Percentiles rank a stretch among this genome's conserved stretches.
Evolutionary conservation across 2,888 invertebrate species (phyloP).

Genomic region (Hirtodrosophila cameraria): DNA sequence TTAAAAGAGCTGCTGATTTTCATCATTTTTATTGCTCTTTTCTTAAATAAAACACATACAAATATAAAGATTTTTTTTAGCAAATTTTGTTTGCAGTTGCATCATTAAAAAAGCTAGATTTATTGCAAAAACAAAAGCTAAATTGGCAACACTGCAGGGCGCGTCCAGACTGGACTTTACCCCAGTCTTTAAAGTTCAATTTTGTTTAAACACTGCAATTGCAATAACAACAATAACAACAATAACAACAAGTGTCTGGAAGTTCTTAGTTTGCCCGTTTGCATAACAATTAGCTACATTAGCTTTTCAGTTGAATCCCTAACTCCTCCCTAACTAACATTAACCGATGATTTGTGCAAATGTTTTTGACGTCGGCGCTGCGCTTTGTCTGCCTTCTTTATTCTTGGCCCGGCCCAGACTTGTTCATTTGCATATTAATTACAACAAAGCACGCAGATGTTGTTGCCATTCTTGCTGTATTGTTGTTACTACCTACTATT

Average conservation of each 20-base stretch:
- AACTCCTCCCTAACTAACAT: constrained; percentile 23
- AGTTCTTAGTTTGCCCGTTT: constrained; percentile 48
- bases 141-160: neutral
- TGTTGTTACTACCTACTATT: constrained; percentile 22
- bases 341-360: constrained; percentile 71
- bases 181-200: constrained; percentile 28
- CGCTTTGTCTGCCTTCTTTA: constrained; percentile 48
- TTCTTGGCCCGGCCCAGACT: constrained; percentile 30
- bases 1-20: too few species aligned
- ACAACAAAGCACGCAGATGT: constrained; percentile 62
- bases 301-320: constrained; percentile 18
- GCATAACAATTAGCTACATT: constrained; percentile 64
- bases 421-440: constrained; percentile 72
- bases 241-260: constrained; percentile 23
- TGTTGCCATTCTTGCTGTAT: constrained; percentile 14
- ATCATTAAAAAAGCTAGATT: too few species aligned
- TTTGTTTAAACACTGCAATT: constrained; percentile 35
- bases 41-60: too few species aligned
- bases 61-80: too few species aligned
- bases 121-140: too few species aligned
- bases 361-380: constrained; percentile 66
- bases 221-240: constrained; percentile 19
- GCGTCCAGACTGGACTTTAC: constrained; percentile 33
- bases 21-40: too few species aligned
- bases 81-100: too few species aligned